Evolutionary conservation across 2,888 invertebrate species (phyloP).

Genomic region (Limnephilus marmoratus): DNA sequence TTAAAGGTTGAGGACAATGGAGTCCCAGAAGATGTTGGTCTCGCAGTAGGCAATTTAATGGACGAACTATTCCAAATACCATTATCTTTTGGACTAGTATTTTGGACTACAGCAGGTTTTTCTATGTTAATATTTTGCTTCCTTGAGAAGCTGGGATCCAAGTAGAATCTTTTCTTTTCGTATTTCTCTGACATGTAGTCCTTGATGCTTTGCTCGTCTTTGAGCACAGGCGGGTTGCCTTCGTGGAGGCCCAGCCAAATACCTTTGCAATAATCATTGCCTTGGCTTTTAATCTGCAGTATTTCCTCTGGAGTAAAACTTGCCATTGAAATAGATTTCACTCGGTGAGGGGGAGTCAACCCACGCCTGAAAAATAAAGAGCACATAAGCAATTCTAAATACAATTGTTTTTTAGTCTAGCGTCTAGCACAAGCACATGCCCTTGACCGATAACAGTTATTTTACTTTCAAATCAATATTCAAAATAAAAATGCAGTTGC

Average conservation of each 20-base stretch:
- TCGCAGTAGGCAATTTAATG: slow-evolving; percentile 27
- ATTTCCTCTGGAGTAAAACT: slow-evolving; percentile 97
- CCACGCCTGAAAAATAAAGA: slow-evolving; percentile 88
- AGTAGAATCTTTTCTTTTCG: slow-evolving; percentile 88
- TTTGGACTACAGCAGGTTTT: slow-evolving; percentile 48
- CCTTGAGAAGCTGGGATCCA: slow-evolving; percentile 49
- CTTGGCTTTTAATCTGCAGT: slow-evolving; percentile 91
- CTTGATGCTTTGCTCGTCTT: slow-evolving; percentile 93
- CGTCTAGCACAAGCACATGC: background rate
- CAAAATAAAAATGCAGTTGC: too few relatives aligned
- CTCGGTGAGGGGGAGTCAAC: slow-evolving; percentile 97
- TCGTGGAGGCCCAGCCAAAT: slow-evolving; percentile 96
- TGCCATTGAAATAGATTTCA: slow-evolving; percentile 99
- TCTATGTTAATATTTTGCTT: slow-evolving; percentile 35
- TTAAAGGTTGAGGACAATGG: slow-evolving; percentile 45
- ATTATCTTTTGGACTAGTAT: slow-evolving; percentile 53
- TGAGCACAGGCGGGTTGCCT: slow-evolving; percentile 83
- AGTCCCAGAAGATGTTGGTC: slow-evolving; percentile 62
- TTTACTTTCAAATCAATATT: background rate
- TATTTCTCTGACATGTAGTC: slow-evolving; percentile 97
- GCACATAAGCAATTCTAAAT: slow-evolving; percentile 14
- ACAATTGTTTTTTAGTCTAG: background rate
- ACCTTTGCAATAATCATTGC: slow-evolving; percentile 95
- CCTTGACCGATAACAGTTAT: background rate
- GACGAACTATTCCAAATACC: slow-evolving; percentile 56